Conservation (phyloP, 2,113 vertebrate species). For the Salvelinus alpinus region DNA sequence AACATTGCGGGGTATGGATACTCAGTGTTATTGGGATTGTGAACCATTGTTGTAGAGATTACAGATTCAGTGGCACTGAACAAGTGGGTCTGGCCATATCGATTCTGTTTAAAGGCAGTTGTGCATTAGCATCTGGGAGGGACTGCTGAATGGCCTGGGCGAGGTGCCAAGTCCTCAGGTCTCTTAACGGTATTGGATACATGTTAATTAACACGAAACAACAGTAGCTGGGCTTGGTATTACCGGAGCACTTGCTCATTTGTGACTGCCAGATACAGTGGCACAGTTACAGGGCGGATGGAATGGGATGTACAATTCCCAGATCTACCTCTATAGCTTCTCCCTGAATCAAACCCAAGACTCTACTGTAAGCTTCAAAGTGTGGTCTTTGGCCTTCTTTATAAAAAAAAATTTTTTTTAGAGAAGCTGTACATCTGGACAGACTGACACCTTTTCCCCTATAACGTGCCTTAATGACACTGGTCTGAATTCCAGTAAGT, state of each 20-base stretch:
- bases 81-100: not conserved
- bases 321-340: not conserved
- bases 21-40: not conserved
- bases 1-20: too few species aligned
- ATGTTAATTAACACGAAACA: conserved; percentile 25
- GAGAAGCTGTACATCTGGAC: too few species aligned
- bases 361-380: too few species aligned
- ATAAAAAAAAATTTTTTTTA: too few species aligned
- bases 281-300: not conserved
- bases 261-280: not conserved
- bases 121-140: not conserved
- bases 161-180: conserved; percentile 21
- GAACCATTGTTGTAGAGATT: not conserved
- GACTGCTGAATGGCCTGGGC: conserved; percentile 19
- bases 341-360: not conserved
- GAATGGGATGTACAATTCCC: not conserved
- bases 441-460: too few species aligned
- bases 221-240: not conserved
- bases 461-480: too few species aligned
- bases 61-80: not conserved
- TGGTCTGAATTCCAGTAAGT: not conserved
- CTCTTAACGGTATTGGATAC: conserved; percentile 22
- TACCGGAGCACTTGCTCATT: not conserved
- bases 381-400: too few species aligned
- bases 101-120: not conserved